Evolutionary conservation across 2,797 vertebrate species (phyloP), one percentile per base, ranked within the genome.

Genomic region (Gallinago solitaria): DNA sequence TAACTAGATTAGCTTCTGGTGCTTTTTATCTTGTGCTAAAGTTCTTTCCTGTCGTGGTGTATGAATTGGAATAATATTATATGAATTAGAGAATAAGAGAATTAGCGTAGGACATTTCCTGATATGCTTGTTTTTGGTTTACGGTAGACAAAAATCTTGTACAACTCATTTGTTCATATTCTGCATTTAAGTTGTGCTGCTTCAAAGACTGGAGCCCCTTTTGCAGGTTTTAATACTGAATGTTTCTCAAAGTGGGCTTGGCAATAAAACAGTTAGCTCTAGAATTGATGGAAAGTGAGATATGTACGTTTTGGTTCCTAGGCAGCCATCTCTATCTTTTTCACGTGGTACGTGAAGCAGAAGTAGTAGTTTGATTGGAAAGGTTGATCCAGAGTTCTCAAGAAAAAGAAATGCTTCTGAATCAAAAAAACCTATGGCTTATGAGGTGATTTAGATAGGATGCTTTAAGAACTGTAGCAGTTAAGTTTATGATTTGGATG

Each of bases 341-440:
- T 76, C 21, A 18, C 51, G 19, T 61, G n/a, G 6, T 43, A 25
- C 17, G 60, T 73, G 16, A 67, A 45, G 14, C 9, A 16, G 48
- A 70, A 74, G 35, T 33, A 60, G 64, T 57, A 16, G 6, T 41
- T 17, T 60, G 5, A 19, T 48, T 78, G 9, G 28, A 39, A 75
- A 68, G 6, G 8, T 39, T 69, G 65, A 51, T 79, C 84, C 4
- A 5, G 32, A 89, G 24, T 59, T 77, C 20, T 48, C 39, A 69
- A 83, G 51, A 41, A 64, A 32, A 65, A 69, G 3, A 81, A 56
- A 20, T 54, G 11, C 23, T 83, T 59, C n/a, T 64, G n/a, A 77
- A 84, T 69, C 0, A n/a, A 60, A 83, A 56, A 30, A 54, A 5
- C 0, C 3, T 11, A 5, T 2, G 41, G 21, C 7, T 89, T 85